A percentile compares a stretch with the other conserved stretches of the same genome.
Conservation (phyloP, 30 jellyfish, hydroid and myxozoan species). For the Hydractinia echinata region DNA sequence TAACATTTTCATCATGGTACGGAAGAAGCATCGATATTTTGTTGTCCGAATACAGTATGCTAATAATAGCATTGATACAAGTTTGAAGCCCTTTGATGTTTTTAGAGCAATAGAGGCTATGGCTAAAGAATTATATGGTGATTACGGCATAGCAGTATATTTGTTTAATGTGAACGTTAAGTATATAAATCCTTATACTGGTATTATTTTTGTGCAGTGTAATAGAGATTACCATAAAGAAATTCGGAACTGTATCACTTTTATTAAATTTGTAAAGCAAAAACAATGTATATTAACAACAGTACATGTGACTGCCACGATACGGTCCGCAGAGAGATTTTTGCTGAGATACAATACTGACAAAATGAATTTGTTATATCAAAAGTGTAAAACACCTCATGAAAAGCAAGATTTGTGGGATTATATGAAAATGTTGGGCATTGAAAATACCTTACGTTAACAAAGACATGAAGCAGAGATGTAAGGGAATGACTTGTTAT, state of each 20-base stretch:
- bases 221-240: conserved; percentile 24
- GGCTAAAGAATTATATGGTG: conserved; percentile 32
- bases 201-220: conserved; percentile 19
- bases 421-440: not conserved
- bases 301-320: conserved; percentile 33
- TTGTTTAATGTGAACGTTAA: not conserved
- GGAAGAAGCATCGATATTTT: conserved; percentile 31
- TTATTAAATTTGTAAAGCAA: conserved; percentile 16
- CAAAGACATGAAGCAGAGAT: not conserved
- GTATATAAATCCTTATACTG: conserved; percentile 31
- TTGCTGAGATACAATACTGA: conserved; percentile 20
- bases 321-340: conserved; percentile 26
- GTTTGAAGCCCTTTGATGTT: conserved; percentile 1
- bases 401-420: conserved; percentile 11
- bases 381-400: conserved; percentile 7
- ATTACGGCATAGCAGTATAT: conserved; percentile 24
- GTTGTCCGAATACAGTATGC: conserved; percentile 25
- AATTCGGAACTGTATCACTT: conserved; percentile 21
- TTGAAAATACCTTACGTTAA: not conserved
- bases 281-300: conserved; percentile 16
- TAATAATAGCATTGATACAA: conserved; percentile 12
- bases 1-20: conserved; percentile 17
- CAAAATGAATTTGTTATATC: conserved; percentile 1
- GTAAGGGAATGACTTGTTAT: too few relatives aligned
- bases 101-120: not conserved